phyloP scores from a whole-genome alignment of 2,888 invertebrate genomes.

The Eristalis arbustorum region DNA sequence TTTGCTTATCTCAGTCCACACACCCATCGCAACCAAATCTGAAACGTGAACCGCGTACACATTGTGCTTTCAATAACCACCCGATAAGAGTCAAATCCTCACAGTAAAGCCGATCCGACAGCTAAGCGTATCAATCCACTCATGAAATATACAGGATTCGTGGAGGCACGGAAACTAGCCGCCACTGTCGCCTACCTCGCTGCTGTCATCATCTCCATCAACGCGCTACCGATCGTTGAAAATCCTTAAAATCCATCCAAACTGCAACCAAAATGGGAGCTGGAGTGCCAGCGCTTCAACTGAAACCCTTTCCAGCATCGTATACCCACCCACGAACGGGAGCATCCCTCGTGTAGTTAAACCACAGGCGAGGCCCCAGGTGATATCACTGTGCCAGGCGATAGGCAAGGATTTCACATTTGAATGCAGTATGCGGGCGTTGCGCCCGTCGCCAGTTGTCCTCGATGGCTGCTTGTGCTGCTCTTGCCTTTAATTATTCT shows the following conservation, averaged over 20 bases:
- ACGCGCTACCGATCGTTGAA: constrained; percentile 6
- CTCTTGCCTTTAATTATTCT: constrained; percentile 59
- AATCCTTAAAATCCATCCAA: constrained; percentile 37
- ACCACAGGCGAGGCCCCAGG: constrained; percentile 30
- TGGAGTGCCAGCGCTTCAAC: constrained; percentile 10
- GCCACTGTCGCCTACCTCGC: constrained; percentile 1
- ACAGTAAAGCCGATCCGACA: constrained; percentile 6
- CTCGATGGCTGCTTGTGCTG: constrained; percentile 11
- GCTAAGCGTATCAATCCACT: constrained; percentile 39
- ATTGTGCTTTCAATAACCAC: constrained; percentile 15
- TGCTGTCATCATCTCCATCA: constrained; percentile 24
- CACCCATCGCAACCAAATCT: neutral
- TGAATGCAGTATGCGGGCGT: constrained; percentile 16
- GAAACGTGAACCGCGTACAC: constrained; percentile 5
- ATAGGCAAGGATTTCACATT: constrained; percentile 29
- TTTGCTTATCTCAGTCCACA: neutral
- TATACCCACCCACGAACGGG: neutral
- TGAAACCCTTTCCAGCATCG: neutral
- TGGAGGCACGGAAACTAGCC: constrained; percentile 34
- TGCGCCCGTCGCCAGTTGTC: neutral
- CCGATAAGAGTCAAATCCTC: constrained; percentile 39
- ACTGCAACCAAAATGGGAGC: constrained; percentile 41
- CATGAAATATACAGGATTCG: constrained; percentile 18
- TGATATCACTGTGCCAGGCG: constrained; percentile 31
- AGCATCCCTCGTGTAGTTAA: neutral